Percentiles rank a stretch among this genome's conserved stretches.
phyloP scores from a whole-genome alignment of 2,113 vertebrate species.

The Nymphicus hollandicus region DNA sequence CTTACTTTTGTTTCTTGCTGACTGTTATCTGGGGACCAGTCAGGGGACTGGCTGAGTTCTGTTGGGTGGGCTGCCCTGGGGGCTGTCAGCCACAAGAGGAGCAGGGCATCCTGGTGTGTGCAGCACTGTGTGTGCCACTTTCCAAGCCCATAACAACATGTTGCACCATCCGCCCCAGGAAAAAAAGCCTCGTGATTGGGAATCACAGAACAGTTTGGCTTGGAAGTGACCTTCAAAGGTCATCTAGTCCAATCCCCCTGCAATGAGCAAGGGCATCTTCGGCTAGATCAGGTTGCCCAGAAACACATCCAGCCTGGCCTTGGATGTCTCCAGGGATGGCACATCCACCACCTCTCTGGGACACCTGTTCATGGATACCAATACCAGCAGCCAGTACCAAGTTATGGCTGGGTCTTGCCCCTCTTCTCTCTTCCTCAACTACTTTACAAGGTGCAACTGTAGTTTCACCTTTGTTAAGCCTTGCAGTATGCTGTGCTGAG shows the following conservation, averaged over 20 bases:
- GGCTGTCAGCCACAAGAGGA: background rate
- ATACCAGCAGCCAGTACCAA: background rate
- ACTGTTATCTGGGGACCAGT: conserved; percentile 20
- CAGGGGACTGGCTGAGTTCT: background rate
- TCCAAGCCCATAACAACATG: background rate
- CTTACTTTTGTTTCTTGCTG: conserved; percentile 40
- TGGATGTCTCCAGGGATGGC: background rate
- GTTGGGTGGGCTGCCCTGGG: background rate
- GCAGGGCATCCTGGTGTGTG: background rate
- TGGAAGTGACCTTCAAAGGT: background rate
- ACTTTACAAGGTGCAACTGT: background rate
- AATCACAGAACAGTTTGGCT: background rate
- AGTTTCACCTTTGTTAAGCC: background rate
- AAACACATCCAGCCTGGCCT: background rate
- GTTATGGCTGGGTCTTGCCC: background rate
- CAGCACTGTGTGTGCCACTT: background rate
- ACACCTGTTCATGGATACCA: background rate
- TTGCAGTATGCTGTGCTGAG: fast-evolving
- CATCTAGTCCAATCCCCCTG: background rate
- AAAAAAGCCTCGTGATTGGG: background rate
- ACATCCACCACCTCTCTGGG: background rate
- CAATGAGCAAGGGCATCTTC: background rate
- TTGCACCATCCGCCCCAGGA: background rate
- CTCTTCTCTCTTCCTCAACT: background rate
- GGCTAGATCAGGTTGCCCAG: background rate